Conservation (phyloP, 2,113 vertebrate species). For the Channa argus region DNA sequence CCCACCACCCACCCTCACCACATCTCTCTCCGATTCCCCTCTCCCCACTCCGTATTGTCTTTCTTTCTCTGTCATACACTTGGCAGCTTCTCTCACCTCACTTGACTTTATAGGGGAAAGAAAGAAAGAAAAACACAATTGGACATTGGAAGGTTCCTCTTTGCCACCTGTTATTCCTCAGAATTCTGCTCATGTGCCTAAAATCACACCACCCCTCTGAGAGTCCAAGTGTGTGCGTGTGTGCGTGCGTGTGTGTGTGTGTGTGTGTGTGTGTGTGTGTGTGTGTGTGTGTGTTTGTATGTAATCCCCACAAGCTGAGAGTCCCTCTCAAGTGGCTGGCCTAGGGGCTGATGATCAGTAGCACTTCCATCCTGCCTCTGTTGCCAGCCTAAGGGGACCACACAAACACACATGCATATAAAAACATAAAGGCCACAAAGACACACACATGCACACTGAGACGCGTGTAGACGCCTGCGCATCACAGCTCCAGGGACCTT, state of each 20-base stretch:
- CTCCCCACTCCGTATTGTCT: slow-evolving; percentile 17
- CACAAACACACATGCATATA: slow-evolving; percentile 17
- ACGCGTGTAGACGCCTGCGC: slow-evolving; percentile 4
- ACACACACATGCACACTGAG: neutral
- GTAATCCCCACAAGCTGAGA: slow-evolving; percentile 57
- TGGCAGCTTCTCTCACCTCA: slow-evolving; percentile 26
- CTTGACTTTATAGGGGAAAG: slow-evolving; percentile 46
- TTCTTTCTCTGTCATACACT: slow-evolving; percentile 23
- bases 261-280: neutral
- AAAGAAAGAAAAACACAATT: slow-evolving; percentile 3
- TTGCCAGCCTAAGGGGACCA: slow-evolving; percentile 40
- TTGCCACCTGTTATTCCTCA: slow-evolving; percentile 25
- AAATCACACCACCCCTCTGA: slow-evolving; percentile 25
- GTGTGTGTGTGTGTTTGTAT: slow-evolving; percentile 23
- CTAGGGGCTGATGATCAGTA: slow-evolving; percentile 61
- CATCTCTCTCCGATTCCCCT: slow-evolving; percentile 22
- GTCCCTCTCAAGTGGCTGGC: slow-evolving; percentile 57
- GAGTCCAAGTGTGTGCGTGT: neutral
- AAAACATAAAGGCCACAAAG: slow-evolving; percentile 4
- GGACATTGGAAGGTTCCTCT: neutral
- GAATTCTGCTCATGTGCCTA: slow-evolving; percentile 37
- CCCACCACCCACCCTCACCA: neutral
- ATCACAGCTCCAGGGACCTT: slow-evolving; percentile 30
- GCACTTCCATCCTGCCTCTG: slow-evolving; percentile 45
- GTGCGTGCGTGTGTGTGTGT: slow-evolving; percentile 9